Conservation (phyloP, 2,113 vertebrate genomes). For the Oreochromis spilurus region DNA sequence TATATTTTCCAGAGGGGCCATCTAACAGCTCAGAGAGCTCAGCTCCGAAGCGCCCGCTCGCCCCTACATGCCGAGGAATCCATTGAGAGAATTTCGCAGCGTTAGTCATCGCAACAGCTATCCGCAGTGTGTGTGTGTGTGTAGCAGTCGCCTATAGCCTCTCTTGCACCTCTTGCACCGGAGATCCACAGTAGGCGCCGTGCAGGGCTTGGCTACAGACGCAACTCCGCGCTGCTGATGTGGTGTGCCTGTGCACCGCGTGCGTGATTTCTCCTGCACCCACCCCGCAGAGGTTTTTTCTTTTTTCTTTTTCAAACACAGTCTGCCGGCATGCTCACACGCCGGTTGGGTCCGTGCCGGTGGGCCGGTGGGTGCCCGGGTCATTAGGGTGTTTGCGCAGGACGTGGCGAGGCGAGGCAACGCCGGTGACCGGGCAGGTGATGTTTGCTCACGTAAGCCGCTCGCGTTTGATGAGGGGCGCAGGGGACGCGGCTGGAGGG, state of each 20-base stretch:
- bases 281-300: not conserved
- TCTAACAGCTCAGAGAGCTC: slow-evolving; percentile 7
- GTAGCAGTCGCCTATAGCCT: slow-evolving; percentile 49
- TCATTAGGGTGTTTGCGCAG: slow-evolving; percentile 71
- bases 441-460: slow-evolving; percentile 73
- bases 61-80: slow-evolving; percentile 27
- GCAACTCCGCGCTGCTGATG: not conserved
- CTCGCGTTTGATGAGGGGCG: slow-evolving; percentile 62
- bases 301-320: not conserved
- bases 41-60: slow-evolving; percentile 9
- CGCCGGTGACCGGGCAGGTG: slow-evolving; percentile 67
- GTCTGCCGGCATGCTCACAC: slow-evolving; percentile 39
- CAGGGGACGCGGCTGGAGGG: slow-evolving; percentile 70
- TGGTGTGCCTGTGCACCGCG: slow-evolving; percentile 14
- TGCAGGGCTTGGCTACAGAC: slow-evolving; percentile 36
- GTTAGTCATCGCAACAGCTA: slow-evolving; percentile 70
- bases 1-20: not conserved
- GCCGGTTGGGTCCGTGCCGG: slow-evolving; percentile 43
- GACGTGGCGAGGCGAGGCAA: slow-evolving; percentile 65
- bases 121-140: slow-evolving; percentile 61
- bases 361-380: slow-evolving; percentile 43
- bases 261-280: slow-evolving; percentile 6
- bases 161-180: slow-evolving; percentile 37
- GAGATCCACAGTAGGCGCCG: slow-evolving; percentile 38
- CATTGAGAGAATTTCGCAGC: slow-evolving; percentile 71